phyloP scores from a whole-genome alignment of 2,113 vertebrate species.

The Triplophysa dalaica region DNA sequence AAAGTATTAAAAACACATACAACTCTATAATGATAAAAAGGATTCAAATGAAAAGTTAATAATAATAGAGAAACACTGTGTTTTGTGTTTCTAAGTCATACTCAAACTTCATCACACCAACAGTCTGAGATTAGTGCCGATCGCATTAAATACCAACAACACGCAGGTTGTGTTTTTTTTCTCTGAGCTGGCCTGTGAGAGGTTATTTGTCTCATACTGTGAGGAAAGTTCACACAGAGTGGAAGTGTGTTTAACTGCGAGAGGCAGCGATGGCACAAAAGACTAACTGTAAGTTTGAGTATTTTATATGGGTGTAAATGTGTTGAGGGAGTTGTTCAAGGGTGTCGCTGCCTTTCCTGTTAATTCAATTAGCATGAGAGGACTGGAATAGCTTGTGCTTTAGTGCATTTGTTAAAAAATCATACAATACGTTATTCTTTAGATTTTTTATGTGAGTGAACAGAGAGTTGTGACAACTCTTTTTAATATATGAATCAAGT shows the following conservation, averaged over 20 bases:
- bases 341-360: neutral
- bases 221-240: constrained; percentile 53
- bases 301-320: neutral
- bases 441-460: constrained; percentile 13
- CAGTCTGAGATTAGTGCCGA: constrained; percentile 38
- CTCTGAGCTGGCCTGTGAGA: constrained; percentile 61
- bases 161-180: constrained; percentile 35
- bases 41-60: no score
- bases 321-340: constrained; percentile 2
- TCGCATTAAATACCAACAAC: constrained; percentile 1
- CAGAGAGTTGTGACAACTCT: neutral
- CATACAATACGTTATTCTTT: constrained; percentile 59
- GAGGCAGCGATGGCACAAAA: constrained; percentile 65
- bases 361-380: constrained; percentile 10
- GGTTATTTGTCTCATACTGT: constrained; percentile 62
- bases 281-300: constrained; percentile 62
- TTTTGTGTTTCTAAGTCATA: constrained; percentile 13
- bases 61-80: neutral
- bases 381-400: neutral
- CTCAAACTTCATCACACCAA: constrained; percentile 25
- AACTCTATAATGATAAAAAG: no score
- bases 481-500: constrained; percentile 6
- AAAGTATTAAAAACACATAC: no score
- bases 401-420: neutral
- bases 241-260: constrained; percentile 44